phyloP scores from a whole-genome alignment of 2,113 vertebrate genomes.

The Eurypyga helias region DNA sequence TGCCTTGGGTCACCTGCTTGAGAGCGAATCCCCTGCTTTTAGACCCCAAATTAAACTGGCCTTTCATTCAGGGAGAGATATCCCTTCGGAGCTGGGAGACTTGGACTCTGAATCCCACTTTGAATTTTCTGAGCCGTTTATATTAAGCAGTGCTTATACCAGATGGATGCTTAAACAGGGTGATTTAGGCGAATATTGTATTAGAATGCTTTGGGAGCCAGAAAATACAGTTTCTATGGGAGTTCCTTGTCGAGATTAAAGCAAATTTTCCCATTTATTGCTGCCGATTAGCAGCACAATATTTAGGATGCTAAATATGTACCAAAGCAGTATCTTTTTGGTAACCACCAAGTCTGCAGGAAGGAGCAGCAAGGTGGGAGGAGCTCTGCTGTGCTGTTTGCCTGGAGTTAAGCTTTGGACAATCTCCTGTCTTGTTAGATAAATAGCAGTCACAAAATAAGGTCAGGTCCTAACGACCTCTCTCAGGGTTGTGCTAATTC shows the following conservation, averaged over 20 bases:
- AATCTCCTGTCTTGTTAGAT: neutral
- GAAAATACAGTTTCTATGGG: neutral
- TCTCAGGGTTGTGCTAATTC: neutral
- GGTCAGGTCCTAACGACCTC: neutral
- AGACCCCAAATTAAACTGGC: neutral
- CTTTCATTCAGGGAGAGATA: neutral
- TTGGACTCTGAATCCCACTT: neutral
- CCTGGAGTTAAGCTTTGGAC: neutral
- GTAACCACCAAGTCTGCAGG: fast-evolving
- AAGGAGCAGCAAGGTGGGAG: neutral
- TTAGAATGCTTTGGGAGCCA: neutral
- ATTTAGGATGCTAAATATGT: neutral
- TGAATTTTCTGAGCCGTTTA: neutral
- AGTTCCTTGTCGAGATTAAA: neutral
- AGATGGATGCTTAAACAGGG: neutral
- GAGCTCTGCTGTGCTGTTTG: neutral
- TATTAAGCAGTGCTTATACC: neutral
- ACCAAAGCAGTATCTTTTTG: neutral
- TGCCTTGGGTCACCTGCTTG: neutral
- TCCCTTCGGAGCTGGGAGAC: neutral
- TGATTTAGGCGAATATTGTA: neutral
- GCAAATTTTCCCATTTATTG: neutral
- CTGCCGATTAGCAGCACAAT: fast-evolving
- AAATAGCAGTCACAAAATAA: neutral
- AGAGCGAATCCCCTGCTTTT: neutral